Evolutionary conservation across 92 coral and sea anemone species (phyloP), one percentile per base, ranked within the genome.

Genomic region (Palythoa heliodiscus): DNA sequence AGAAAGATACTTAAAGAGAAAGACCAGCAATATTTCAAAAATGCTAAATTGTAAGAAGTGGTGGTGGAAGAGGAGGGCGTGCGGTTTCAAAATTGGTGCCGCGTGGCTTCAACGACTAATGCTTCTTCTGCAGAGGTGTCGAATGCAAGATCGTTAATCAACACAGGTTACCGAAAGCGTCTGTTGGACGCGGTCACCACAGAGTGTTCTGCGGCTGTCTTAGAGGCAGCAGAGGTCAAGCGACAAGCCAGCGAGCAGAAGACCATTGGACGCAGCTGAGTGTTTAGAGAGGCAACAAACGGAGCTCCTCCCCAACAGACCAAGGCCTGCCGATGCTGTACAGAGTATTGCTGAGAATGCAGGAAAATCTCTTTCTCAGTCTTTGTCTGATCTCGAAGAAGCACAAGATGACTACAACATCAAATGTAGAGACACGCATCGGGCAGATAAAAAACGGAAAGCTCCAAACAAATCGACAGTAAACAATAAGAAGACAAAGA

Each of bases 1-100:
- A 63, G 92, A 89, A 43, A 29, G n/a, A 17, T 79, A 38, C 35
- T 86, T 80, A n/a, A 43, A 80, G 50, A 86, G 52, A 20, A 24
- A 77, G 53, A 35, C 92, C 43, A 57, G 48, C n/a, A 61, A 86
- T 47, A 43, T 77, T 25, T 57, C 78, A 25, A 90, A 87, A 60
- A 86, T 90, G 92, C 10, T 43, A 76, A 86, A 86, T 77, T 82
- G 82, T 57, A 86, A 64, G 75, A 69, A 50, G 64, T 90, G 92
- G 90, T 90, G 90, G 92, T 90, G 92, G 90, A 86, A 87, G 68
- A 74, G 85, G 52, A 82, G 90, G 40, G 87, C n/a, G n/a, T 78
- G 3, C 76, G 88, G 12, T 87, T 87, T 88, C 87, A 87, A 72
- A 53, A 54, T 35, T 91, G 91, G 91, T 91, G 91, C 68, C 76